Percentiles rank a stretch among this genome's conserved stretches.
phyloP scores from a whole-genome alignment of 2,888 invertebrate genomes.

The Branchipolynoe longqiensis region DNA sequence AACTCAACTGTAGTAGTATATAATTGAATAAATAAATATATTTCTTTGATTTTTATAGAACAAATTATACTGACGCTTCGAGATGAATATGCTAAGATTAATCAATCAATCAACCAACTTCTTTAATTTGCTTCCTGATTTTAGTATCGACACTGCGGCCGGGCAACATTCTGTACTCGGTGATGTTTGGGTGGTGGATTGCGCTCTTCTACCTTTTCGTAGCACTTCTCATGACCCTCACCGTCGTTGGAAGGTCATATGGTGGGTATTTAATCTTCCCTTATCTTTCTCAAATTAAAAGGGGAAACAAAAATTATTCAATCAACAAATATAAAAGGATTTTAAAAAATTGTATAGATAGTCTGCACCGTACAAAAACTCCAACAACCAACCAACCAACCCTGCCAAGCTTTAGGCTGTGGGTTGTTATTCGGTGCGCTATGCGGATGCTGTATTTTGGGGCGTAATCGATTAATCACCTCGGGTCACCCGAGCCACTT shows the following conservation, averaged over 20 bases:
- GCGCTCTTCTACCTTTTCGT: slow-evolving; percentile 74
- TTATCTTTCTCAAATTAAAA: background rate
- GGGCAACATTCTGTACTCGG: slow-evolving; percentile 74
- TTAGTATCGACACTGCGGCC: slow-evolving; percentile 73
- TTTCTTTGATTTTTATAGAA: too few relatives aligned
- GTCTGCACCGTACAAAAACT: background rate
- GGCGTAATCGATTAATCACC: too few relatives aligned
- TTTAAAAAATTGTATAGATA: slow-evolving; percentile 18
- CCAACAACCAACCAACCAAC: too few relatives aligned
- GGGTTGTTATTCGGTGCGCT: too few relatives aligned
- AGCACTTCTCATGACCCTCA: slow-evolving; percentile 73
- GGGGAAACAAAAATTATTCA: background rate
- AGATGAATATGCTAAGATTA: background rate
- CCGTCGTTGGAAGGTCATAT: slow-evolving; percentile 74
- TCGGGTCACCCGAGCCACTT: too few relatives aligned
- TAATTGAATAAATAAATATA: too few relatives aligned
- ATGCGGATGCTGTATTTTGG: too few relatives aligned
- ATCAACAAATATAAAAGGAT: slow-evolving; percentile 4
- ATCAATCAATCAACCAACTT: background rate
- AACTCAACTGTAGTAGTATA: too few relatives aligned
- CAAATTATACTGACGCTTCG: too few relatives aligned
- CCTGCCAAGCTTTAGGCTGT: too few relatives aligned
- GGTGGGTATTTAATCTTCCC: slow-evolving; percentile 69
- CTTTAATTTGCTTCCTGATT: too few relatives aligned
- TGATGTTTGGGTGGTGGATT: slow-evolving; percentile 79